These are phyloP conservation scores for Myotis lucifugus DNA, from an alignment of 2,113 vertebrate genomes.

Conservation along the genomic window DNA sequence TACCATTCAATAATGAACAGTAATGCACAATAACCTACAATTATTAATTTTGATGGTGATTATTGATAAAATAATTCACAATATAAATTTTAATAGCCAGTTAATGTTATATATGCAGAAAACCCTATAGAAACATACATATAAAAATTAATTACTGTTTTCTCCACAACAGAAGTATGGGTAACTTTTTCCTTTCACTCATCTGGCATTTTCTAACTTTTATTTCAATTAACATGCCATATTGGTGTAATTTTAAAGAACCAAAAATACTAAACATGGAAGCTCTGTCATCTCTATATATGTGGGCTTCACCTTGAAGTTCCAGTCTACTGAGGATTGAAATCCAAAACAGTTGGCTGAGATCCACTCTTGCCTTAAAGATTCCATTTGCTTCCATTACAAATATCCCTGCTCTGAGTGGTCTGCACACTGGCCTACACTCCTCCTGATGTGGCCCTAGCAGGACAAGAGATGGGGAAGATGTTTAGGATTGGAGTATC, in stretches of 20 bases:
- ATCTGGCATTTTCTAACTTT: not conserved
- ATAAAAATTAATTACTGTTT: not conserved
- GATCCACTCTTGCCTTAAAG: not conserved
- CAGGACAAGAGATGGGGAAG: not conserved
- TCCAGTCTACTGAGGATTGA: not conserved
- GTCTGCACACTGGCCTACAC: not conserved
- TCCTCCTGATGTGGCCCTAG: not conserved
- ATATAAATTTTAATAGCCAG: not conserved
- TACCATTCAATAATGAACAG: not conserved
- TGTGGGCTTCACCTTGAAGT: not conserved
- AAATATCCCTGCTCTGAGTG: not conserved
- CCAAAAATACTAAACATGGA: not conserved
- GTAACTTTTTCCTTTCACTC: not conserved
- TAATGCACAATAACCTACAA: not conserved
- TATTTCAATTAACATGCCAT: not conserved
- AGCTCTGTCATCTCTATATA: not conserved
- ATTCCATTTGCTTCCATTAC: not conserved
- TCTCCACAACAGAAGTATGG: not conserved
- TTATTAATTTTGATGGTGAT: not conserved
- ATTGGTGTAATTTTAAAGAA: not conserved
- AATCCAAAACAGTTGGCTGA: not conserved
- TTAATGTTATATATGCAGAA: not conserved
- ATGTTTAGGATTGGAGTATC: not conserved
- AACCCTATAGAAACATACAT: constrained; percentile 1
- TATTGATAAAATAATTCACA: not conserved